Evolutionary conservation across 2,797 vertebrate species (phyloP).

Genomic region (Pempheris klunzingeri): DNA sequence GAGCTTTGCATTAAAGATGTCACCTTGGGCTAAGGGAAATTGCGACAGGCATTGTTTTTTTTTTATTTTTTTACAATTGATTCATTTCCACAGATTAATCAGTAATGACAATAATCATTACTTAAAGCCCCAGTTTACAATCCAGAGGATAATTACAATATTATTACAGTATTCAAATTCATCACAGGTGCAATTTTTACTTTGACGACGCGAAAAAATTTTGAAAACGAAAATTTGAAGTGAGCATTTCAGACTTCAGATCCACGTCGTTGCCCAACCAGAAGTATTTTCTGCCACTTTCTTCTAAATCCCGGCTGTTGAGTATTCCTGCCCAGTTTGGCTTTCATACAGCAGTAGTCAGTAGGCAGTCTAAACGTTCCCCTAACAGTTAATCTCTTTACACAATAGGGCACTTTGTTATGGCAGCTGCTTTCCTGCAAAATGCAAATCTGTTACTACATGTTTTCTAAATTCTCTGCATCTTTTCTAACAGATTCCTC

Average conservation of each 20-base stretch:
- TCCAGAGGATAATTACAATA: background rate
- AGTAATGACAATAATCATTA: background rate
- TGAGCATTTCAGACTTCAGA: conserved; percentile 3
- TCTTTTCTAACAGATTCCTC: background rate
- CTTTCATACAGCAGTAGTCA: conserved; percentile 62
- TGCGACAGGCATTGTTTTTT: background rate
- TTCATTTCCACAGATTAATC: too few relatives aligned
- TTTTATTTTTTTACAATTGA: too few relatives aligned
- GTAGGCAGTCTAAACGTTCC: conserved; percentile 71
- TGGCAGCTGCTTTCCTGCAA: conserved; percentile 77
- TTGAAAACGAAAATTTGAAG: too few relatives aligned
- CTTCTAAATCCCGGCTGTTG: conserved; percentile 24
- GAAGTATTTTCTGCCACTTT: conserved; percentile 31
- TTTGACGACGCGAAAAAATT: background rate
- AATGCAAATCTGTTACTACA: conserved; percentile 78
- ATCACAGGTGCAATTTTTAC: background rate
- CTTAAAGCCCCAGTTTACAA: too few relatives aligned
- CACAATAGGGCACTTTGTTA: conserved; percentile 83
- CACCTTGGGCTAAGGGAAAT: background rate
- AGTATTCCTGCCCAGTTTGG: conserved; percentile 61
- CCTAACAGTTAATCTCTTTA: conserved; percentile 81
- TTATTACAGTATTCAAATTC: too few relatives aligned
- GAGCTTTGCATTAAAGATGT: background rate
- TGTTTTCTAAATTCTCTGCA: conserved; percentile 48
- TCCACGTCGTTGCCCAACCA: conserved; percentile 1